Base-by-base conservation (phyloP, 2,888 invertebrate genomes). In the Coelopa pilipes region DNA sequence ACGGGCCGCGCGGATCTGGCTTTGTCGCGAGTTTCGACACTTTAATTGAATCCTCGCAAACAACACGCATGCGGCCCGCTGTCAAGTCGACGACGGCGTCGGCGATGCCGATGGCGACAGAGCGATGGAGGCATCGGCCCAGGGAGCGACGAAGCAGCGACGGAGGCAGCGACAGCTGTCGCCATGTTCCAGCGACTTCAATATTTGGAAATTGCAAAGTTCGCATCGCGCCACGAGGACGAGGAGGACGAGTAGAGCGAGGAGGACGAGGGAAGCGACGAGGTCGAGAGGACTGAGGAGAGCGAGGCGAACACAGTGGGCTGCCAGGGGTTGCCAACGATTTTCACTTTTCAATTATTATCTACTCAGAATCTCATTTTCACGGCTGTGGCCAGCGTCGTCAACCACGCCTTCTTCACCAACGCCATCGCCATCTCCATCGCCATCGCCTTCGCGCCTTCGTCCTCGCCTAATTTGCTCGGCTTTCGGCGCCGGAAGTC, bases 1-100 rank as follows among this genome's bases (percentile, higher is more conserved):
- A n/a, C n/a, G n/a, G n/a, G n/a, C n/a, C n/a, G n/a, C n/a, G n/a
- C 34, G 34, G 34, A 34, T 34, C 34, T 34, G 34, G 34, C 46
- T 50, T 63, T 50, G 19, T 34, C 46, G 59, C 19, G 62, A 63
- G 45, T 50, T 70, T 62, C 53, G 70, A 53, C 70, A 50, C 12
- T 63, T 70, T 70, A 63, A 70, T 70, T 70, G 70, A 62, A 70
- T 70, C 63, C 63, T 62, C 34, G 50, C 11, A 60, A 70, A 62
- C 34, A 49, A 70, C 63, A 63, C 70, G 60, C 70, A 62, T 24
- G 62, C 12, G 46, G 49, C 24, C 47, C 21, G 21, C 53, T 4
- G n/a, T 15, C 21, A 21, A 24, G 47, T 47, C 67, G n/a, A 13
- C 50, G 12, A 50, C 50, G 12, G 24, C 21, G 10, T 1, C 66